These are phyloP conservation scores for Lepidonotus clava DNA, from an alignment of 2,888 invertebrate genomes.

Conservation along the genomic window DNA sequence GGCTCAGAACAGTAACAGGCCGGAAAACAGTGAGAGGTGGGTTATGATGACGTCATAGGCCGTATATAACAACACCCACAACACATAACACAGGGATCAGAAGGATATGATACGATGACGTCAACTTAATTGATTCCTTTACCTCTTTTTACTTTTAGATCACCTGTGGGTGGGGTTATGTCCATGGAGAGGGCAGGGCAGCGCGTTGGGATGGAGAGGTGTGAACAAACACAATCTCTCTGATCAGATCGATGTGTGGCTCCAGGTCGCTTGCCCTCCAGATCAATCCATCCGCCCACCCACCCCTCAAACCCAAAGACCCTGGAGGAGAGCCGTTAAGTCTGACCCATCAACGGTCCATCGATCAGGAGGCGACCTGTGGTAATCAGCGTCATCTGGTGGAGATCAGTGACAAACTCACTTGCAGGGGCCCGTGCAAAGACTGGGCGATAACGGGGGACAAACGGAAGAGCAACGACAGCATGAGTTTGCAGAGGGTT, in stretches of 20 bases:
- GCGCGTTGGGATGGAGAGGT: not conserved
- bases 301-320: no score
- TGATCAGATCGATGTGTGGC: constrained; percentile 27
- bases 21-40: no score
- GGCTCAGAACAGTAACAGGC: no score
- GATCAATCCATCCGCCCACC: constrained; percentile 2
- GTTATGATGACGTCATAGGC: not conserved
- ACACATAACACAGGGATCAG: not conserved
- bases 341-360: constrained; percentile 13
- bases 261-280: constrained; percentile 4
- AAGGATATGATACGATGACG: not conserved
- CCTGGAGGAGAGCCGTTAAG: not conserved
- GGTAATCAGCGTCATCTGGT: constrained; percentile 24
- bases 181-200: not conserved
- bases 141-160: not conserved
- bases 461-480: not conserved
- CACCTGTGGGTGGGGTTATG: not conserved
- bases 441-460: not conserved
- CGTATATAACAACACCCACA: not conserved
- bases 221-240: constrained; percentile 21
- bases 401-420: not conserved
- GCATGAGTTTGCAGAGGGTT: not conserved
- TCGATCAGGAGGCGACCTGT: not conserved
- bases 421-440: not conserved
- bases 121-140: not conserved